Evolutionary conservation across 2,797 vertebrate genomes (phyloP), one percentile per base, ranked within the genome.

Genomic region (Anableps anableps): DNA sequence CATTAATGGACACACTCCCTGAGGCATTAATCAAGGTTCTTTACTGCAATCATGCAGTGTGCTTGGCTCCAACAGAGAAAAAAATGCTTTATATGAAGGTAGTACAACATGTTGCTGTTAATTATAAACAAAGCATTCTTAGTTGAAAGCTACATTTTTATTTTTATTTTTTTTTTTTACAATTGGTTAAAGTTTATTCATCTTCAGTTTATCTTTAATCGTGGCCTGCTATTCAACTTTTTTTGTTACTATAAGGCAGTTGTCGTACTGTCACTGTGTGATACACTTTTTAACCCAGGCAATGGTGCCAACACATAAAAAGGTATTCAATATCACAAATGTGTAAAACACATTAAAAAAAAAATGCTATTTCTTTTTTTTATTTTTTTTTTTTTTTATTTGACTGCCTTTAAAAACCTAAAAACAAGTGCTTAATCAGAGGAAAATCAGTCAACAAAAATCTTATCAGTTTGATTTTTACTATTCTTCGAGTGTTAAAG

Each of bases 21-120:
- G 55, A 75, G 74, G 74, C 74, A 62, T 75, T 75, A 75, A 75
- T 62, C 74, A 75, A 60, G 74, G 41, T 31, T 75, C 53, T 31
- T 75, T 29, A 60, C 29, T 75, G 7, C 7, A 45, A 62, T 23
- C 10, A 21, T 62, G 17, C 38, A 31, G n/a, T 13, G 55, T 41
- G 26, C n/a, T 47, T 13, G n/a, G 17, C 58, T 75, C 8, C 74
- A 45, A 62, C 23, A 55, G 14, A 10, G 36, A 16, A 19, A 38
- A 36, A 68, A 11, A 16, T n/a, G 38, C 38, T 70, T 70, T 16
- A n/a, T 41, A 41, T 70, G 38, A 70, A 43, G 66, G 66, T 41
- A 43, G 66, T 2, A 70, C 26, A 70, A 70, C 68, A 71, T 47
- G 43, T 45, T 70, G 43, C 9, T 43, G 66, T 45, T 71, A 16